Percentiles rank a stretch among this genome's conserved stretches.
Conservation (phyloP, 2,797 vertebrate species). For the Diglossa cyanea region DNA sequence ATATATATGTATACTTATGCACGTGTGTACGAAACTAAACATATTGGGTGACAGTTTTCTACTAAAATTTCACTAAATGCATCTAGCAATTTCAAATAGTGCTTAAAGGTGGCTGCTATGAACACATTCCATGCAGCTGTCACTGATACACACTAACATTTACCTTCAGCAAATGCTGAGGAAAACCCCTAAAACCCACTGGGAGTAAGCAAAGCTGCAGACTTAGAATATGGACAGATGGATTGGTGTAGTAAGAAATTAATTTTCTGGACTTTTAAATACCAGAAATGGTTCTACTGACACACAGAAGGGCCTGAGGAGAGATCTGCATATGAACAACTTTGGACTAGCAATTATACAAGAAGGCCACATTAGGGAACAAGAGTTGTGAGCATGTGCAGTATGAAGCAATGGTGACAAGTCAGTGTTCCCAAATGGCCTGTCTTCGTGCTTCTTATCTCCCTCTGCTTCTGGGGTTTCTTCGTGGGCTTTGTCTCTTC, state of each 20-base stretch:
- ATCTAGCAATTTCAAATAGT: background rate
- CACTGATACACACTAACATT: rapidly evolving
- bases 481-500: background rate
- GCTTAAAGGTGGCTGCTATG: background rate
- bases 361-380: background rate
- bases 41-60: background rate
- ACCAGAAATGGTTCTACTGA: background rate
- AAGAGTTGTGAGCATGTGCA: background rate
- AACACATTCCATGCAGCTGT: background rate
- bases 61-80: background rate
- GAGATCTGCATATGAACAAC: background rate
- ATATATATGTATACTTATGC: background rate
- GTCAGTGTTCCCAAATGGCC: background rate
- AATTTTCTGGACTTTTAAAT: background rate
- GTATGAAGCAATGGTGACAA: background rate
- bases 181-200: background rate
- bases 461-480: background rate
- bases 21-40: rapidly evolving
- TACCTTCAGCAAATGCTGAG: background rate
- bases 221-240: background rate
- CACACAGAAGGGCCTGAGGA: background rate
- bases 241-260: background rate
- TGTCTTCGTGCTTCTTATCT: background rate
- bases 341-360: background rate
- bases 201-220: background rate